Evolutionary conservation across 2,797 vertebrate genomes (phyloP).

Genomic region (Sebastes cheni): DNA sequence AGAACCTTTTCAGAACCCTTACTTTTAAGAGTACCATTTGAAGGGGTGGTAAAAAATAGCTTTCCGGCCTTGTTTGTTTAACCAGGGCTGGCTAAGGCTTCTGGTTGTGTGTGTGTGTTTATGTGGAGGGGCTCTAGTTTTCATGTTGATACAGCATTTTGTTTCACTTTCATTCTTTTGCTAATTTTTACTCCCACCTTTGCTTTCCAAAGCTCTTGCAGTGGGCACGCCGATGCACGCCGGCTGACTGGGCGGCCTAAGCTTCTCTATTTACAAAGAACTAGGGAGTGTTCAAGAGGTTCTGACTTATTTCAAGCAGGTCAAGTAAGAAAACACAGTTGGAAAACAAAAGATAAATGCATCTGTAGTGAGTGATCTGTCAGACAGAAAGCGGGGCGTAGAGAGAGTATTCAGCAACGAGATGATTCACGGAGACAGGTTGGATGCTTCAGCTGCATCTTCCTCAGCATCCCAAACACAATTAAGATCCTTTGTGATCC

Average conservation of each 20-base stretch:
- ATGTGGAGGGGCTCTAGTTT: background rate
- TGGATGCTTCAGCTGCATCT: background rate
- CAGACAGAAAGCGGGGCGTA: background rate
- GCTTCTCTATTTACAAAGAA: constrained; percentile 56
- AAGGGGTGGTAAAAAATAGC: constrained; percentile 2
- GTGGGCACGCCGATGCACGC: constrained; percentile 20
- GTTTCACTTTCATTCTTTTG: constrained; percentile 26
- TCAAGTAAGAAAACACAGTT: constrained; percentile 25
- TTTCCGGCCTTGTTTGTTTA: constrained; percentile 23
- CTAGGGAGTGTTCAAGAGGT: constrained; percentile 1
- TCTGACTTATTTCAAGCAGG: constrained; percentile 18
- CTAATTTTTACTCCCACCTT: constrained; percentile 35
- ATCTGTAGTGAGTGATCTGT: constrained; percentile 30
- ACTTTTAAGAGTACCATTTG: background rate
- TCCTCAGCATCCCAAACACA: constrained; percentile 1
- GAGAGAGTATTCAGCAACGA: background rate
- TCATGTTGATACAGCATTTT: constrained; percentile 54
- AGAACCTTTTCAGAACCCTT: background rate
- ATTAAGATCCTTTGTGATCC: constrained; percentile 20
- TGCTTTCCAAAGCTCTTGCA: constrained; percentile 62
- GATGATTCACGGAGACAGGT: constrained; percentile 32
- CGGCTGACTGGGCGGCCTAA: constrained; percentile 46
- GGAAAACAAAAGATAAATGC: constrained; percentile 34
- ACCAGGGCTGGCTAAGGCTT: background rate
- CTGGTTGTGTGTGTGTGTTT: background rate